These are phyloP conservation scores for Prionace glauca DNA, from an alignment of 2,797 vertebrate genomes.

Conservation along the genomic window DNA sequence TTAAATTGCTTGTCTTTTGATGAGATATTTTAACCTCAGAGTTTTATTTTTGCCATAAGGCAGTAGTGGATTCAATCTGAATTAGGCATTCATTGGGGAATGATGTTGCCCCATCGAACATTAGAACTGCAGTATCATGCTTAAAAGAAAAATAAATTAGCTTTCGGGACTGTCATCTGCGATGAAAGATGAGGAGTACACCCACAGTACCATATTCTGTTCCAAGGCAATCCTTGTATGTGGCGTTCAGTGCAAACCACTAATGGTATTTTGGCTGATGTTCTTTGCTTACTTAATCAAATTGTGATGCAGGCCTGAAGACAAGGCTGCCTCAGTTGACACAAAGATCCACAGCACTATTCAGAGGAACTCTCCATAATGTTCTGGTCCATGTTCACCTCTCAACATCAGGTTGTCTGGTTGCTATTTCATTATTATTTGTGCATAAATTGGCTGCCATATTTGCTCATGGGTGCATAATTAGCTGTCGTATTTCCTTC, in stretches of 20 bases:
- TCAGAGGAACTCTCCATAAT: background rate
- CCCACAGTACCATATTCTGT: background rate
- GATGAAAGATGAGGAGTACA: background rate
- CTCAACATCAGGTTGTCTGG: background rate
- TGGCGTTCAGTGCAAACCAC: background rate
- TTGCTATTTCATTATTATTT: background rate
- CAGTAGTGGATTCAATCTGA: background rate
- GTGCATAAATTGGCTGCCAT: background rate
- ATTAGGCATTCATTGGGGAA: background rate
- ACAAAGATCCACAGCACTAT: background rate
- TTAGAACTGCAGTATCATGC: background rate
- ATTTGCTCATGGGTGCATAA: background rate
- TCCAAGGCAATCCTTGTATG: background rate
- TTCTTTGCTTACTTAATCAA: background rate
- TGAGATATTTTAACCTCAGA: background rate
- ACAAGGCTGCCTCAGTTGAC: background rate
- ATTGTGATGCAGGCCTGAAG: background rate
- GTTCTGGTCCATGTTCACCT: background rate
- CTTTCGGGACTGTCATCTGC: background rate
- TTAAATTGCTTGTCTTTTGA: background rate
- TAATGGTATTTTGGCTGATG: background rate
- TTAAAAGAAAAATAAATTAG: background rate
- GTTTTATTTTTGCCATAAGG: background rate
- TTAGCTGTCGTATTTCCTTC: background rate
- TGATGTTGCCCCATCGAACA: background rate